Evolutionary conservation across 2,113 vertebrate species (phyloP).

Genomic region (Lutjanus erythropterus): DNA sequence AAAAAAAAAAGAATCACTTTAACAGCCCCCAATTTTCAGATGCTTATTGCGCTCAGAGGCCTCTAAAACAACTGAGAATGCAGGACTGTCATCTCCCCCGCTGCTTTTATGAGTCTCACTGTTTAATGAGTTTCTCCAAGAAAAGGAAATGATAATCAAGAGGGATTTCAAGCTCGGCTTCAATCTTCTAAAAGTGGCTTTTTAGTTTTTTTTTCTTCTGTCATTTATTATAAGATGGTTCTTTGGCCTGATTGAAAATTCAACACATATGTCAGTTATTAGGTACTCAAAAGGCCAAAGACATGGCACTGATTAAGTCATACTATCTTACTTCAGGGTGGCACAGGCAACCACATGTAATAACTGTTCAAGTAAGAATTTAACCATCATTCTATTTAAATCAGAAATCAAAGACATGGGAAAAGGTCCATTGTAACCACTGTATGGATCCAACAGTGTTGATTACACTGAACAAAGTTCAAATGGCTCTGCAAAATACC

Average conservation of each 20-base stretch:
- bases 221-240: conserved; percentile 52
- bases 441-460: neutral
- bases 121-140: conserved; percentile 81
- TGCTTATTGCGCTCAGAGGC: conserved; percentile 75
- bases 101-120: conserved; percentile 73
- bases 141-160: conserved; percentile 78
- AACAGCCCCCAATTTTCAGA: conserved; percentile 68
- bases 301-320: conserved; percentile 1
- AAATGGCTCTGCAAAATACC: neutral
- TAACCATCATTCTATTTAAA: neutral
- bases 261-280: conserved; percentile 29
- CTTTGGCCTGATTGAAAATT: conserved; percentile 57
- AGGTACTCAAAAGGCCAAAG: conserved; percentile 3
- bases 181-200: conserved; percentile 58
- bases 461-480: neutral
- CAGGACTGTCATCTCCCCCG: conserved; percentile 71
- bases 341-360: neutral
- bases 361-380: no score
- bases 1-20: conserved; percentile 65
- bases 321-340: neutral
- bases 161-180: conserved; percentile 72
- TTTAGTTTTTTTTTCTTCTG: conserved; percentile 32
- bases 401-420: neutral
- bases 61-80: conserved; percentile 74
- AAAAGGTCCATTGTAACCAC: neutral